phyloP scores from a whole-genome alignment of 1,140 invertebrate genomes.

The Neuroterus valhalla region DNA sequence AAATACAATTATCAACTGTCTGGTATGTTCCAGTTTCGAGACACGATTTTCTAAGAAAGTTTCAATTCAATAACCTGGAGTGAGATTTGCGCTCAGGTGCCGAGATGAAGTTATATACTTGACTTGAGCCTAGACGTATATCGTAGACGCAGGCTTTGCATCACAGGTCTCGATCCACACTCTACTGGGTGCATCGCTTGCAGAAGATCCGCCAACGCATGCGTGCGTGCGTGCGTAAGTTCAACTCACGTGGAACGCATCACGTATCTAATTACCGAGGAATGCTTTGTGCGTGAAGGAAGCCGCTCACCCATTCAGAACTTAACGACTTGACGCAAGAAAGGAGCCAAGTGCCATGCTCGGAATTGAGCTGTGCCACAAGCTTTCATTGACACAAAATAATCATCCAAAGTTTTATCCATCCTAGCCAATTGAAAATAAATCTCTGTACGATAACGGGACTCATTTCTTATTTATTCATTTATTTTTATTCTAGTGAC shows the following conservation, averaged over 20 bases:
- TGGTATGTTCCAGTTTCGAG: constrained; percentile 21
- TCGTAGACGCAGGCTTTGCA: constrained; percentile 16
- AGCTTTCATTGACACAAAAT: constrained; percentile 53
- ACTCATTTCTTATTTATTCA: neutral
- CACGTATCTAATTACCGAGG: constrained; percentile 61
- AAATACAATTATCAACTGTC: constrained; percentile 19
- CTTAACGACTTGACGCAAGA: constrained; percentile 61
- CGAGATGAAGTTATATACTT: constrained; percentile 12
- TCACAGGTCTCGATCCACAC: neutral
- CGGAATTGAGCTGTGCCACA: constrained; percentile 51
- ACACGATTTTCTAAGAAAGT: constrained; percentile 29
- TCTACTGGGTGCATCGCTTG: neutral
- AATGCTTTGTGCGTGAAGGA: constrained; percentile 65
- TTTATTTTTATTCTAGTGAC: neutral
- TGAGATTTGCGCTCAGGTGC: neutral
- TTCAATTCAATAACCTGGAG: constrained; percentile 30
- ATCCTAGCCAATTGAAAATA: neutral
- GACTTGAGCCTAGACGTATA: neutral
- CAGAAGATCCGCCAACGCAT: neutral
- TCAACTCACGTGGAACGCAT: constrained; percentile 41
- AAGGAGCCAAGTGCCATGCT: constrained; percentile 38
- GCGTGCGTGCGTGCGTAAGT: constrained; percentile 32
- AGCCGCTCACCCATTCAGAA: constrained; percentile 59
- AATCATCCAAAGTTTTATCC: constrained; percentile 1
- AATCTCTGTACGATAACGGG: neutral